Base-by-base conservation (phyloP, 2,888 invertebrate genomes). In the Heliconius aoede region DNA sequence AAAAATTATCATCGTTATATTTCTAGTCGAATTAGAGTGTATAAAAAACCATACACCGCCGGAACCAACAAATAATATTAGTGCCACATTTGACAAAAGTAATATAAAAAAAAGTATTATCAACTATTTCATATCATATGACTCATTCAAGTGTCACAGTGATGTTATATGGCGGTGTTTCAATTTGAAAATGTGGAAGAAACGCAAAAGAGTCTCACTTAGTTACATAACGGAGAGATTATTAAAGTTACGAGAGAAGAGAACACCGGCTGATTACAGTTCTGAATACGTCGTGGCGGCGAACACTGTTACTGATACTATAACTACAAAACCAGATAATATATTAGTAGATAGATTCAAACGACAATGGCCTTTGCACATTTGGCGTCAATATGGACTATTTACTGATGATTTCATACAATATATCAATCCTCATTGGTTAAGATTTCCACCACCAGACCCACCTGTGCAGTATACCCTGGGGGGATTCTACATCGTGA, bases 401-500 rank as follows among this genome's bases (percentile, higher is more conserved):
- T 96, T 96, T 83, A 89, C 90, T 1, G 95, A 95, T 55, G 95
- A 95, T 51, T 95, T 95, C 83, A 85, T 96, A 78, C 81, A 89
- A 40, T 85, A 91, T 68, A 95, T 97, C 78, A 96, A 97, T 89
- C 88, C 92, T 0, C 96, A 97, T 86, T 97, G 97, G 97, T 87
- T 97, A 83, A 87, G 94, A 80, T 97, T 96, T 85, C 91, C 95
- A 21, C 97, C 97, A 0, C 96, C 96, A 0, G 86, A 91, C 7
- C 91, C 94, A 13, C 84, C 85, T 9, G 88, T 95, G 55, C 96
- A 96, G 85, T 96, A 96, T 83, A 87, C 93, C 0, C 89, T 97
- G 80, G 97, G 95, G 15, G 89, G 90, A 21, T 84, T 96, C 40
- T 97, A 97, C 86, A 85, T 95, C 32, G 83, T 96, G 51, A 94